Evolutionary conservation across 2,797 vertebrate species (phyloP).

Genomic region (Prionace glauca): DNA sequence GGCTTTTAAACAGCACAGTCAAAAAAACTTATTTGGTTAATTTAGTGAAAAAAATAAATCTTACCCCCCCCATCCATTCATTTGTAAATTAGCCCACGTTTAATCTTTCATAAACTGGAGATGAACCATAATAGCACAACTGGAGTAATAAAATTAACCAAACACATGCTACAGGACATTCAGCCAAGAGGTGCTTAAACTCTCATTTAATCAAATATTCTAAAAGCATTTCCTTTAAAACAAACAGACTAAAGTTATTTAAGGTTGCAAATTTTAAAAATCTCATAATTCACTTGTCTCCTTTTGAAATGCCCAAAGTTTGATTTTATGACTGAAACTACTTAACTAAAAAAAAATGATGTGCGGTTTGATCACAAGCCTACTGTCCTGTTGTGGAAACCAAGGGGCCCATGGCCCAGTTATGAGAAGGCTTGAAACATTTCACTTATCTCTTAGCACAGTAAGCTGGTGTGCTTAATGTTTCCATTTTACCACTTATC

Average conservation of each 20-base stretch:
- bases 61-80: background rate
- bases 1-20: background rate
- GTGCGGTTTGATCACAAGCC: background rate
- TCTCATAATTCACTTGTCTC: background rate
- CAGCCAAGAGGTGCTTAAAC: background rate
- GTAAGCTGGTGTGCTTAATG: conserved; percentile 9
- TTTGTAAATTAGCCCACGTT: background rate
- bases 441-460: conserved; percentile 27
- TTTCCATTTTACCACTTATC: background rate
- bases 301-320: conserved; percentile 12
- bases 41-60: background rate
- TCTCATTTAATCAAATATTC: conserved; percentile 15
- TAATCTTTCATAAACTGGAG: background rate
- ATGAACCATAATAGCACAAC: background rate
- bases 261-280: background rate
- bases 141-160: conserved; percentile 1
- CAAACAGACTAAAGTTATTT: background rate
- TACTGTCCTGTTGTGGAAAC: background rate
- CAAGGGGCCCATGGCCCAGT: background rate
- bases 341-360: background rate
- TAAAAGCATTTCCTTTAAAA: background rate
- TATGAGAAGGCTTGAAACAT: background rate
- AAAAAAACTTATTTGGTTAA: background rate
- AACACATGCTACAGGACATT: background rate
- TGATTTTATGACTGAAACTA: background rate